A percentile compares a stretch with the other conserved stretches of the same genome.
Evolutionary conservation across 2,888 invertebrate genomes (phyloP).

Genomic region (Orgyia antiqua): DNA sequence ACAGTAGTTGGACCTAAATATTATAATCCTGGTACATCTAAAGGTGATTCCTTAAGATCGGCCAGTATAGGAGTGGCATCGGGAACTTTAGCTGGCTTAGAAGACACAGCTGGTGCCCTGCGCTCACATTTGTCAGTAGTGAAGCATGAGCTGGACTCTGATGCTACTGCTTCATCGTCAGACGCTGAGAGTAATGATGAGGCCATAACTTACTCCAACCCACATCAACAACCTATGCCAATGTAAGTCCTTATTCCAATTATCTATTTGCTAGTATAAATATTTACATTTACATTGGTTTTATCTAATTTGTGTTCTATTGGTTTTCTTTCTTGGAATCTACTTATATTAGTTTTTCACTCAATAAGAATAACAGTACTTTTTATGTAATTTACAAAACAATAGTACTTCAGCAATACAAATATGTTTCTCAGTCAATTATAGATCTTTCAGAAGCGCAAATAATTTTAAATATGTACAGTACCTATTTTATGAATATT

Average conservation of each 20-base stretch:
- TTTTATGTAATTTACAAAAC: no score
- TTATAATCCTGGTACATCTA: conserved; percentile 80
- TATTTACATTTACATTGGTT: no score
- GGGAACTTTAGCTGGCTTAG: conserved; percentile 84
- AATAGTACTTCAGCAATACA: no score
- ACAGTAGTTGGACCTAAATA: conserved; percentile 58
- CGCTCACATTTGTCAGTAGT: conserved; percentile 85
- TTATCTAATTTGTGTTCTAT: no score
- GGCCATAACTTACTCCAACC: conserved; percentile 86
- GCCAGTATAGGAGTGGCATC: conserved; percentile 76
- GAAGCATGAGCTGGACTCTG: conserved; percentile 90
- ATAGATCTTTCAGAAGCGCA: no score
- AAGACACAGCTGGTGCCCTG: conserved; percentile 85
- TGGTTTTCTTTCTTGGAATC: no score
- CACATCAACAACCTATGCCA: conserved; percentile 84
- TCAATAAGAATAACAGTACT: no score
- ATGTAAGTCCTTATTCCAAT: conserved; percentile 82
- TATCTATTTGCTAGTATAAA: background rate
- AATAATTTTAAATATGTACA: no score
- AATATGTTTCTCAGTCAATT: no score
- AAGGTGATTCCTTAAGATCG: conserved; percentile 86
- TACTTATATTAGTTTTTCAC: no score
- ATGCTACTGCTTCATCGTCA: conserved; percentile 95
- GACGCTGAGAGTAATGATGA: conserved; percentile 97
- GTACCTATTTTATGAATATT: no score